A percentile compares a stretch with the other conserved stretches of the same genome.
phyloP scores from a whole-genome alignment of 2,888 invertebrate genomes.

The Scaptomyza cyrtandrae region DNA sequence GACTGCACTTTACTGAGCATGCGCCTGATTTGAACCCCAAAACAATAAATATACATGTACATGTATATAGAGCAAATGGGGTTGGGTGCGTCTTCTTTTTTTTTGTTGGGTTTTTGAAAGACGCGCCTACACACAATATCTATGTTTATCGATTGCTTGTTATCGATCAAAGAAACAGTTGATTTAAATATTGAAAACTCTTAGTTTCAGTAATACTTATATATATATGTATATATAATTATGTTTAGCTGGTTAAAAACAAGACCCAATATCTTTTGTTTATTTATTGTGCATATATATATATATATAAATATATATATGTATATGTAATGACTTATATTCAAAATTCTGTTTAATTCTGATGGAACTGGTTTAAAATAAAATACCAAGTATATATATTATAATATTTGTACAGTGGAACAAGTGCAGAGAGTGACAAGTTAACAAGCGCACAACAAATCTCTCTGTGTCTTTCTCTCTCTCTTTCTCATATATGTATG shows the following conservation, averaged over 20 bases:
- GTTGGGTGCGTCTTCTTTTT: not conserved
- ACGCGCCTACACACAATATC: not conserved
- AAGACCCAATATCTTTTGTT: not conserved
- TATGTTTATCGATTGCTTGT: constrained; percentile 1
- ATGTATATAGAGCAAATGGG: constrained; percentile 4
- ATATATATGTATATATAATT: constrained; percentile 4
- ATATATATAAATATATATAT: not conserved
- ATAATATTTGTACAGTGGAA: constrained; percentile 61
- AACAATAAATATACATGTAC: not conserved
- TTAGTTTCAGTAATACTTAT: not conserved
- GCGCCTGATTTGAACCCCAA: constrained; percentile 44
- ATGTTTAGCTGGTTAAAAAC: too few relatives aligned
- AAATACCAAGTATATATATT: constrained; percentile 18
- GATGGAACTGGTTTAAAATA: constrained; percentile 36
- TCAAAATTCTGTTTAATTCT: constrained; percentile 26
- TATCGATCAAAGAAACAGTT: constrained; percentile 1
- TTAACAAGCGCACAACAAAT: constrained; percentile 5
- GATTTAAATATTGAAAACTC: not conserved
- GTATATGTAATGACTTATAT: constrained; percentile 28
- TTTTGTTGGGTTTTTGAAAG: not conserved
- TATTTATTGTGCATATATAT: constrained; percentile 15
- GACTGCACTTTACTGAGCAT: constrained; percentile 28
- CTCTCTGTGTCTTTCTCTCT: not conserved
- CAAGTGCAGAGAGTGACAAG: constrained; percentile 22
- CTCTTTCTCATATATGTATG: not conserved